These are phyloP conservation scores for Cassiopea andromeda DNA, from an alignment of 30 jellyfish, hydroid and myxozoan genomes.

Conservation along the genomic window DNA sequence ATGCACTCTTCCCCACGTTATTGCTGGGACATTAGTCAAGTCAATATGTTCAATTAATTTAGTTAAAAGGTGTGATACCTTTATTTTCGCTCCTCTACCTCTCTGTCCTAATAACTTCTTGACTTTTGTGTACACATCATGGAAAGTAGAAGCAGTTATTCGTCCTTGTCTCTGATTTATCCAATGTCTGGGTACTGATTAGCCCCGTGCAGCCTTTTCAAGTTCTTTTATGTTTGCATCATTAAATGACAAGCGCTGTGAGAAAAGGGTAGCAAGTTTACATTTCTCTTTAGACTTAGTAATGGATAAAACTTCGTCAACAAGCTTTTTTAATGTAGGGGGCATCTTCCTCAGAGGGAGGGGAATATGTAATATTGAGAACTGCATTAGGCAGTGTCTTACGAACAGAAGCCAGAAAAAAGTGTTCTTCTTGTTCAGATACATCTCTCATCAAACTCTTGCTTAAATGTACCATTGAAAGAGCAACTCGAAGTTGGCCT, in stretches of 20 bases:
- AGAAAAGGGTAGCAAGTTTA: constrained; percentile 13
- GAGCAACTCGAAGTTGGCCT: constrained; percentile 8
- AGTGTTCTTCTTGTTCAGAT: constrained; percentile 17
- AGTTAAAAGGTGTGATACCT: constrained; percentile 30
- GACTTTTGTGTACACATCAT: constrained; percentile 16
- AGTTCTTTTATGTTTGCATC: constrained; percentile 25
- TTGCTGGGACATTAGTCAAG: constrained; percentile 28
- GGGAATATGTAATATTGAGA: constrained; percentile 4
- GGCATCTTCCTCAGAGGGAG: constrained; percentile 30
- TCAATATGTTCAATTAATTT: constrained; percentile 23
- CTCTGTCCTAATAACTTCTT: constrained; percentile 11
- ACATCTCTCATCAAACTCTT: constrained; percentile 16
- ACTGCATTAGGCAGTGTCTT: constrained; percentile 33
- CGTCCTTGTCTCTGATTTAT: constrained; percentile 36
- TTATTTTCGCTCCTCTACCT: constrained; percentile 23
- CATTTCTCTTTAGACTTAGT: constrained; percentile 1
- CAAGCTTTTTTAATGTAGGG: constrained; percentile 26
- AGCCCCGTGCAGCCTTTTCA: constrained; percentile 54
- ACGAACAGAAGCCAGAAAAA: constrained; percentile 10
- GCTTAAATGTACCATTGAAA: constrained; percentile 35
- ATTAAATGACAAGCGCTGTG: constrained; percentile 45
- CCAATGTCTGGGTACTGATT: neutral
- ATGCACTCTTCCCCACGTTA: constrained; percentile 26
- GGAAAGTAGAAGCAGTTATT: constrained; percentile 35
- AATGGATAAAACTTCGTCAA: constrained; percentile 30